A percentile compares a stretch with the other conserved stretches of the same genome.
Evolutionary conservation across 2,888 invertebrate genomes (phyloP).

Genomic region (Diogma glabrata): DNA sequence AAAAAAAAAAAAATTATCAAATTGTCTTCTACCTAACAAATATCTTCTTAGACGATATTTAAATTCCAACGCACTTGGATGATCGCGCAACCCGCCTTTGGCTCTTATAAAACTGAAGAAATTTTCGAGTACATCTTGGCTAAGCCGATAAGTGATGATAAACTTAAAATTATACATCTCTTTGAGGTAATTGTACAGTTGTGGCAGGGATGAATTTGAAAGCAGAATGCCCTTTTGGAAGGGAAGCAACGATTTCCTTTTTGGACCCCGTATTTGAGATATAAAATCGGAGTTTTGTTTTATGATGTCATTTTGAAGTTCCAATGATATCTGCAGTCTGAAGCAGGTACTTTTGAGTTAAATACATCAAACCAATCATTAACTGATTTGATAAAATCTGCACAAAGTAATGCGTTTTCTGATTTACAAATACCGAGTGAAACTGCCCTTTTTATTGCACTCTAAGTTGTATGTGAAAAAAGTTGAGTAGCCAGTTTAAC

Average conservation of each 20-base stretch:
- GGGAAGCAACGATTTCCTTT: too few relatives aligned
- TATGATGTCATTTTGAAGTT: conserved; percentile 18
- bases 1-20: too few relatives aligned
- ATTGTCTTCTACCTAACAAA: conserved; percentile 11
- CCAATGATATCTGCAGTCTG: too few relatives aligned
- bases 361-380: too few relatives aligned
- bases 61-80: conserved; percentile 11
- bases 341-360: too few relatives aligned
- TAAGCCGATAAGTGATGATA: neutral
- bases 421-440: neutral
- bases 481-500: too few relatives aligned
- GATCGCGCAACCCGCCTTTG: conserved; percentile 12
- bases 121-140: conserved; percentile 13
- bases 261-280: conserved; percentile 16
- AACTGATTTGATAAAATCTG: conserved; percentile 9
- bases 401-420: neutral
- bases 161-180: neutral
- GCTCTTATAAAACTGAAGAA: conserved; percentile 14
- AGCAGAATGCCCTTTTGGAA: too few relatives aligned
- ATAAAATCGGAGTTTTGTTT: conserved; percentile 17
- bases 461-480: too few relatives aligned
- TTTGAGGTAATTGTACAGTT: neutral
- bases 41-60: conserved; percentile 13
- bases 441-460: neutral
- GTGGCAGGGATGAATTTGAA: neutral